Conservation (phyloP, 2,797 vertebrate genomes). For the Peromyscus attwateri region DNA sequence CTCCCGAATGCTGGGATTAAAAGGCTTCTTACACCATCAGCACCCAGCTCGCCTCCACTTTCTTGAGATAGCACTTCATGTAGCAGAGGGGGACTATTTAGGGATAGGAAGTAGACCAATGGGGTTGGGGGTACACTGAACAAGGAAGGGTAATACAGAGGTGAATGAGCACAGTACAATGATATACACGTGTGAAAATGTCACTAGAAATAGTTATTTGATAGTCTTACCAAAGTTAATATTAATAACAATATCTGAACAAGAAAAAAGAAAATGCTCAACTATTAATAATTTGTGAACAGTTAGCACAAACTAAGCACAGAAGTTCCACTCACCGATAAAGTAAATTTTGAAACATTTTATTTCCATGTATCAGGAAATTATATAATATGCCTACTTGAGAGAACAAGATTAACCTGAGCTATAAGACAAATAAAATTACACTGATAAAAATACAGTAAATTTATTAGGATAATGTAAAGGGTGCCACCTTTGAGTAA, state of each 20-base stretch:
- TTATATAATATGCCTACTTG: not conserved
- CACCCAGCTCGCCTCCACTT: not conserved
- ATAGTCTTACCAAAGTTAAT: not conserved
- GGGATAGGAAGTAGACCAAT: not conserved
- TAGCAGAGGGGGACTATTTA: not conserved
- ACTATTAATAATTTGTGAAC: not conserved
- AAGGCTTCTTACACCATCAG: no score
- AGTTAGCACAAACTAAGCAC: not conserved
- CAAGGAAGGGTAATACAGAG: not conserved
- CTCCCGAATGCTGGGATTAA: no score
- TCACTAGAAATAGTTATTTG: not conserved
- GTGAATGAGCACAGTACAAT: not conserved
- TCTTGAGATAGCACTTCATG: not conserved
- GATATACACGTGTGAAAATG: not conserved
- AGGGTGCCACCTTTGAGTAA: not conserved
- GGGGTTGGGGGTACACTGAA: not conserved
- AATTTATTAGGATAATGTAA: not conserved
- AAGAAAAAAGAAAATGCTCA: not conserved
- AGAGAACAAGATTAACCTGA: not conserved
- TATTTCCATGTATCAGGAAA: constrained; percentile 5
- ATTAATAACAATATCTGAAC: not conserved
- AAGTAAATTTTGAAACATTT: not conserved
- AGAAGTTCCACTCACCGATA: not conserved
- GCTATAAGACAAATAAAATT: not conserved
- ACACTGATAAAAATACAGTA: not conserved